Evolutionary conservation across 2,888 invertebrate genomes (phyloP).

Genomic region (Nineta flava): DNA sequence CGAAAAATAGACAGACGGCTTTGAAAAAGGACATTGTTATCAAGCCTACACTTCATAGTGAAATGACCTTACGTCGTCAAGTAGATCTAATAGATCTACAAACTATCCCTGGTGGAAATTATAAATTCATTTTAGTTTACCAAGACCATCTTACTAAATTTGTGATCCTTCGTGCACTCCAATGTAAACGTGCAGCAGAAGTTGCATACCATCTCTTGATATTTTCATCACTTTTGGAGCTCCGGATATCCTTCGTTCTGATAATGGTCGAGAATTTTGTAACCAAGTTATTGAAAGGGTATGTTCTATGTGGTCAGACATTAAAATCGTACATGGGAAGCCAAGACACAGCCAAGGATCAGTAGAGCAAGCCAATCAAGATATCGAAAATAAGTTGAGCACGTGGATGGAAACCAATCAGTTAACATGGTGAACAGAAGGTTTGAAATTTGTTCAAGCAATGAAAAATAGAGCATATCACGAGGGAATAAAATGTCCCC

Average conservation of each 20-base stretch:
- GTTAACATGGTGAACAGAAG: conserved; percentile 17
- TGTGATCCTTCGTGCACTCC: conserved; percentile 15
- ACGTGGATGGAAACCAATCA: conserved; percentile 19
- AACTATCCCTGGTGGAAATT: conserved; percentile 17
- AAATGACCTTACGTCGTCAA: conserved; percentile 8
- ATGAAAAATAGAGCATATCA: conserved; percentile 17
- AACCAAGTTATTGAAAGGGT: conserved; percentile 14
- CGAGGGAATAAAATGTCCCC: conserved; percentile 16
- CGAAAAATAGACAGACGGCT: no score
- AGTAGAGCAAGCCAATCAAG: conserved; percentile 15
- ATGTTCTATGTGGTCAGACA: conserved; percentile 16
- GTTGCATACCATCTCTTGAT: conserved; percentile 20
- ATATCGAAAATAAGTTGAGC: conserved; percentile 16
- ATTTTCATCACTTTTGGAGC: conserved; percentile 23
- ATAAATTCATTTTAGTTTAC: no score
- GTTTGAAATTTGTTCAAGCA: conserved; percentile 16
- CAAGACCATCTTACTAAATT: conserved; percentile 24
- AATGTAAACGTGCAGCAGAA: conserved; percentile 19
- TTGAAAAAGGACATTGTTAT: background rate
- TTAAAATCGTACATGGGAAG: conserved; percentile 17
- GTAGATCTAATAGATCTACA: conserved; percentile 23
- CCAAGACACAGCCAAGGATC: conserved; percentile 13
- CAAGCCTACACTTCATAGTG: background rate
- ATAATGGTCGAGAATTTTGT: conserved; percentile 19
- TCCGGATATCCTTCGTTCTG: conserved; percentile 19